Percentiles rank a stretch among this genome's conserved stretches.
Conservation (phyloP, 2,797 vertebrate genomes). For the Cephalopachus bancanus region DNA sequence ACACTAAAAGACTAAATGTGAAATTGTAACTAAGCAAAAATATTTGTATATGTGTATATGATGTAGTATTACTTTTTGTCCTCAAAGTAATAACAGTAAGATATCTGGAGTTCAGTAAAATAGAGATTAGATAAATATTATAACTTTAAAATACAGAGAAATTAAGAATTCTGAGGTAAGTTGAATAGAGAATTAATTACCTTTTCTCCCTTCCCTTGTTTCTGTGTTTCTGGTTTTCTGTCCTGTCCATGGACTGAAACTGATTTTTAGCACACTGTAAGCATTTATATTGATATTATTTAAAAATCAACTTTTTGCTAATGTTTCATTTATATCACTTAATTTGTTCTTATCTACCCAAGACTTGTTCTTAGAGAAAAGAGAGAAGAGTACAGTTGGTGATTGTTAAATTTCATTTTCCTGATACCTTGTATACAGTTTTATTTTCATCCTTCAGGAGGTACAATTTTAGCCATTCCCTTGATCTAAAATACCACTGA, state of each 20-base stretch:
- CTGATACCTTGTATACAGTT: not conserved
- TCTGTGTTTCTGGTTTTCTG: constrained; percentile 19
- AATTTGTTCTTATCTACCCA: not conserved
- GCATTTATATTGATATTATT: constrained; percentile 34
- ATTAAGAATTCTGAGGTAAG: constrained; percentile 24
- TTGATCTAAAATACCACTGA: not conserved
- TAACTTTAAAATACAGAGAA: constrained; percentile 66
- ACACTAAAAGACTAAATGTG: constrained; percentile 51
- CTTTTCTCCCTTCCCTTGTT: not conserved
- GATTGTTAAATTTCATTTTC: not conserved
- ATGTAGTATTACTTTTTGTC: constrained; percentile 50
- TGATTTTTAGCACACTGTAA: not conserved
- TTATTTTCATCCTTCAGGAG: constrained; percentile 5
- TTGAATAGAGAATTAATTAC: not conserved
- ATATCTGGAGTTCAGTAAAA: constrained; percentile 54
- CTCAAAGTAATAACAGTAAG: constrained; percentile 50
- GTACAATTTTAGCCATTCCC: not conserved
- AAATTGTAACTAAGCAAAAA: constrained; percentile 55
- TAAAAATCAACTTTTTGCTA: not conserved
- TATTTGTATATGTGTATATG: constrained; percentile 66
- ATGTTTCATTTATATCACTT: not conserved
- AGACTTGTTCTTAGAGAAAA: not conserved
- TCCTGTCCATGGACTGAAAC: not conserved
- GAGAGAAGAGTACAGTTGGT: not conserved
- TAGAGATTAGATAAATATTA: constrained; percentile 68